Evolutionary conservation across 2,113 vertebrate genomes (phyloP), one percentile per base, ranked within the genome.

Genomic region (Labrus mixtus): DNA sequence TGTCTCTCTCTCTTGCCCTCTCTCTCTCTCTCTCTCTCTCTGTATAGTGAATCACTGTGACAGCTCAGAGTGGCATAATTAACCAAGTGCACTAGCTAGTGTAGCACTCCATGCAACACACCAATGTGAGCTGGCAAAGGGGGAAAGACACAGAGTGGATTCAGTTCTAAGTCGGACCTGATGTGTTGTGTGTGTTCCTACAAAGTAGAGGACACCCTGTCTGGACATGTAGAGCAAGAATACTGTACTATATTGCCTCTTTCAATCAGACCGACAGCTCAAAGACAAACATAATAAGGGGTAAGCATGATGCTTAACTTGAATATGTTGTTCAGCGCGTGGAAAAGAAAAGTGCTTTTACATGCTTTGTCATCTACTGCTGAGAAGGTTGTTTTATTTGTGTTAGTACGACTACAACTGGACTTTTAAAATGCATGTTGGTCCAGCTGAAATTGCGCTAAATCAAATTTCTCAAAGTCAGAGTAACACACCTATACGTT

Each of bases 1-100:
- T 68, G 68, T 39, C 56, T 65, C 75, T 53, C 51, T 75, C 53
- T 41, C 53, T 61, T 20, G 11, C 15, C 36, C 45, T 46, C 45
- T 36, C 58, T 46, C 61, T 36, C 41, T 59, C 62, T 70, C 29
- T 63, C 43, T 33, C 41, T 61, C 43, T 53, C 81, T 72, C 70
- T 33, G 29, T 33, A 78, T 48, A 84, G 78, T 86, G 87, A 89
- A 84, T 88, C 85, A 78, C 65, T 68, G 76, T 83, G 86, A 84
- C 87, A 86, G 73, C 53, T 74, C 73, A 78, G 87, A 78, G 78
- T 88, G 80, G 85, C 81, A 82, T 84, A 92, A 90, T 92, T 88
- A 88, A 86, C 82, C 16, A 74, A 87, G 86, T 75, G 85, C 87
- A 80, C 64, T 48, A 79, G 77, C 79, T 68, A 37, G 73, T 70